A percentile compares a stretch with the other conserved stretches of the same genome.
Conservation (phyloP, 2,888 invertebrate genomes). For the Cecidostiba fungosa region DNA sequence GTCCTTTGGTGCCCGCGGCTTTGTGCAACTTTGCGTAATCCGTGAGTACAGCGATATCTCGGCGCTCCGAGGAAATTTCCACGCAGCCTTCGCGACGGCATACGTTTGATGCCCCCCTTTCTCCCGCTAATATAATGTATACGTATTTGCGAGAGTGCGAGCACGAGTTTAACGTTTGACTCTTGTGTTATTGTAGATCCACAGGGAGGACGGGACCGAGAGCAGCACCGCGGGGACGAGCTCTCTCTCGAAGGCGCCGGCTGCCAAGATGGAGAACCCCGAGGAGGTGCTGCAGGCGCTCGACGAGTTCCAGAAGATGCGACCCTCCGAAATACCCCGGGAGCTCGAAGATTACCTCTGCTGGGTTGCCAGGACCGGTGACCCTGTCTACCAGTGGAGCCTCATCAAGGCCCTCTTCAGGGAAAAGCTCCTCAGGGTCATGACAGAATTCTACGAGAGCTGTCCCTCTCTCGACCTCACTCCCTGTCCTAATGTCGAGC, state of each 20-base stretch:
- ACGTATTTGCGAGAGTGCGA: not conserved
- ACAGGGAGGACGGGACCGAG: not conserved
- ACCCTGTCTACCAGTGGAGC: slow-evolving; percentile 96
- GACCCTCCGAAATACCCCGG: slow-evolving; percentile 91
- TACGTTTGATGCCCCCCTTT: not conserved
- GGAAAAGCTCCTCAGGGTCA: slow-evolving; percentile 92
- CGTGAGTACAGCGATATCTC: slow-evolving; percentile 30
- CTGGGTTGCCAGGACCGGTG: slow-evolving; percentile 96
- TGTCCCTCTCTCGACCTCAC: slow-evolving; percentile 89
- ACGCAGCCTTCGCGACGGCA: not conserved
- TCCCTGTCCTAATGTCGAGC: slow-evolving; percentile 94
- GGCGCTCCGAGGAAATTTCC: not conserved
- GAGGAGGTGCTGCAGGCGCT: slow-evolving; percentile 92
- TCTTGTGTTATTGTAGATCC: not conserved
- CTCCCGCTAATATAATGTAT: not conserved
- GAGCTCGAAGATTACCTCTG: slow-evolving; percentile 94
- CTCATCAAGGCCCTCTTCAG: slow-evolving; percentile 93
- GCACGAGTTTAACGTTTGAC: not conserved
- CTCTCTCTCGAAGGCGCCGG: slow-evolving; percentile 1
- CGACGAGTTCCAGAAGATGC: slow-evolving; percentile 90
- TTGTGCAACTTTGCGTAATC: slow-evolving; percentile 29
- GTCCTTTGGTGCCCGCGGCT: not conserved
- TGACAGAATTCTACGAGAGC: slow-evolving; percentile 93
- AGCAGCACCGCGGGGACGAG: not conserved
- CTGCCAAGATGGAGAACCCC: slow-evolving; percentile 87